phyloP scores from a whole-genome alignment of 2,888 invertebrate genomes.

The Polydrusus cervinus region DNA sequence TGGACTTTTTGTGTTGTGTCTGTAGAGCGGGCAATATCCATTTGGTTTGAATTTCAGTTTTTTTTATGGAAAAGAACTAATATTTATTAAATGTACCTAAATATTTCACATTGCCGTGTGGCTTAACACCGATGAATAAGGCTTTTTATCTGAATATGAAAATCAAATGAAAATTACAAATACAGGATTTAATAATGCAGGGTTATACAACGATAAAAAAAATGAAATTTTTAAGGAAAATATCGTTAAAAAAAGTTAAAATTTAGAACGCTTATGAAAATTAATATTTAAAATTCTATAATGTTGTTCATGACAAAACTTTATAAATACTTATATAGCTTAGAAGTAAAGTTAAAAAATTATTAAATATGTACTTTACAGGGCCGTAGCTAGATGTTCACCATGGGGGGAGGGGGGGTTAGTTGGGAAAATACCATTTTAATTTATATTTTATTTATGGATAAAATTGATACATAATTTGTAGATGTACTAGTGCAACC shows the following conservation, averaged over 20 bases:
- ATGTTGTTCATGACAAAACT: slow-evolving; percentile 10
- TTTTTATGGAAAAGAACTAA: too few species aligned
- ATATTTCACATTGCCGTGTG: not conserved
- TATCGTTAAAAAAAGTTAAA: slow-evolving; percentile 10
- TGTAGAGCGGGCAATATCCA: too few species aligned
- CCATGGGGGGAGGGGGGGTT: too few species aligned
- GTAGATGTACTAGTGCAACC: too few species aligned
- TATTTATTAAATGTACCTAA: too few species aligned
- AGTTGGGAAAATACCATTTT: too few species aligned
- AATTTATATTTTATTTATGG: too few species aligned
- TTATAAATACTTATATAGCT: slow-evolving; percentile 8
- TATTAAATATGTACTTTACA: too few species aligned
- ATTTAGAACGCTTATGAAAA: slow-evolving; percentile 19
- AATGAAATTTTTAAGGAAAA: slow-evolving; percentile 22
- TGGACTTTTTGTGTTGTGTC: too few species aligned
- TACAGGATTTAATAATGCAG: slow-evolving; percentile 26
- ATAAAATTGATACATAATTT: too few species aligned
- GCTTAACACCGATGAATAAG: slow-evolving; percentile 4
- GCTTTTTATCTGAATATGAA: slow-evolving; percentile 7
- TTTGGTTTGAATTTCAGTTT: too few species aligned
- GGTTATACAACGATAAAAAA: slow-evolving; percentile 23
- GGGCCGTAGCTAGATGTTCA: too few species aligned
- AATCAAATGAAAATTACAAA: slow-evolving; percentile 13
- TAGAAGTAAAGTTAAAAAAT: not conserved
- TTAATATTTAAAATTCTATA: slow-evolving; percentile 13